Evolutionary conservation across 64 coral and sea anemone genomes (phyloP), one percentile per base, ranked within the genome.

Genomic region (Montipora efflorescens): DNA sequence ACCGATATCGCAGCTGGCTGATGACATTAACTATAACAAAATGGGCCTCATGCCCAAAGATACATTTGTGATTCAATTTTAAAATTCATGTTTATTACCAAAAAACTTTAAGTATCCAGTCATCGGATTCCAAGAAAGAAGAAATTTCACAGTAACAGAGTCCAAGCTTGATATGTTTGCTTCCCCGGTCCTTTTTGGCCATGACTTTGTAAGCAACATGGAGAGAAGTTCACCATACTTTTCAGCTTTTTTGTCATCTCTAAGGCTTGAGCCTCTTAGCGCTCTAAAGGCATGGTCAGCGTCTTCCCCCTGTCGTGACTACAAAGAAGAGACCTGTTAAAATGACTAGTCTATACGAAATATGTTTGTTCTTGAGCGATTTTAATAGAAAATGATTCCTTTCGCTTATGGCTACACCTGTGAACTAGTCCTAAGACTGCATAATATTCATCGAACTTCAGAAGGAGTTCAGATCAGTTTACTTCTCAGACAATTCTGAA

Each of bases 101-200:
- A 67, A 84, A 23, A 68, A 84, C 0, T 46, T 44, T 15, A 84
- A 5, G 13, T 84, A 84, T 48, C 61, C 81, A 48, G 81, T 16
- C 81, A 84, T 84, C 43, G 81, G 25, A 5, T 84, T 84, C 81
- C 81, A 84, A 1, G 81, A 47, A 11, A 84, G 81, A 19, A 84
- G 58, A 84, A 84, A 67, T 14, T 84, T 16, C 1, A 84, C 81
- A 48, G 28, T 84, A 6, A 6, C 5, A 62, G 15, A 15, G 25
- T 84, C 15, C 59, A 84, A 68, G 14, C 28, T 28, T 66, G 23
- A 8, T 12, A 4, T 84, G 15, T 48, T 7, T 48, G 58, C 14
- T n/a, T 3, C 14, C 5, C 36, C 3, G 10, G 12, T 2, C 22
- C 1, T 43, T 48, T 18, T 84, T 20, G 59, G 81, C 81, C 81